Evolutionary conservation across 2,797 vertebrate genomes (phyloP).

Genomic region (Synaphobranchus kaupii): DNA sequence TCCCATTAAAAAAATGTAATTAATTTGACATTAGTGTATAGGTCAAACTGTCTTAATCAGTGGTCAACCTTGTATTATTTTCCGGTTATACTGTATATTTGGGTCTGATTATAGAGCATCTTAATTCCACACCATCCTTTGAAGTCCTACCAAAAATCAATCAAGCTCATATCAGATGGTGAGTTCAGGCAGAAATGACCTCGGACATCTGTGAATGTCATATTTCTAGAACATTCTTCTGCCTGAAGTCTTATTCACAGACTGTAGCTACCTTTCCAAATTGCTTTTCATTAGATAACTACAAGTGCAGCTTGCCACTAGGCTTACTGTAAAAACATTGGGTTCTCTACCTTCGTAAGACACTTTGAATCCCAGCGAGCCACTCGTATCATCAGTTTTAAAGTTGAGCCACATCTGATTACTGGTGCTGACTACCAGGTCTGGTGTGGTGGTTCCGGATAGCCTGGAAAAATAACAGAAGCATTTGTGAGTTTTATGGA

Average conservation of each 20-base stretch:
- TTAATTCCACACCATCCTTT: neutral
- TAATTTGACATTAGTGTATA: neutral
- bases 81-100: neutral
- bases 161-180: neutral
- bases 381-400: constrained; percentile 93
- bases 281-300: neutral
- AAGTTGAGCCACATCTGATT: constrained; percentile 99
- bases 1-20: neutral
- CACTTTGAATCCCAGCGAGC: constrained; percentile 94
- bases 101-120: neutral
- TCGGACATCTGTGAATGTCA: neutral
- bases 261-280: neutral
- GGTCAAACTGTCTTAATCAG: neutral
- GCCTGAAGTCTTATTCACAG: neutral
- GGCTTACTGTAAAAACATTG: neutral
- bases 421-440: constrained; percentile 96
- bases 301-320: neutral
- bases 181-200: neutral
- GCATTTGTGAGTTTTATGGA: constrained; percentile 27
- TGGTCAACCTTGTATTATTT: neutral
- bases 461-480: constrained; percentile 71
- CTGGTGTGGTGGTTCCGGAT: constrained; percentile 90
- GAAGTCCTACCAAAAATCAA: neutral
- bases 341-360: constrained; percentile 85
- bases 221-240: neutral